phyloP scores from a whole-genome alignment of 2,113 vertebrate genomes.

The Circaetus gallicus region DNA sequence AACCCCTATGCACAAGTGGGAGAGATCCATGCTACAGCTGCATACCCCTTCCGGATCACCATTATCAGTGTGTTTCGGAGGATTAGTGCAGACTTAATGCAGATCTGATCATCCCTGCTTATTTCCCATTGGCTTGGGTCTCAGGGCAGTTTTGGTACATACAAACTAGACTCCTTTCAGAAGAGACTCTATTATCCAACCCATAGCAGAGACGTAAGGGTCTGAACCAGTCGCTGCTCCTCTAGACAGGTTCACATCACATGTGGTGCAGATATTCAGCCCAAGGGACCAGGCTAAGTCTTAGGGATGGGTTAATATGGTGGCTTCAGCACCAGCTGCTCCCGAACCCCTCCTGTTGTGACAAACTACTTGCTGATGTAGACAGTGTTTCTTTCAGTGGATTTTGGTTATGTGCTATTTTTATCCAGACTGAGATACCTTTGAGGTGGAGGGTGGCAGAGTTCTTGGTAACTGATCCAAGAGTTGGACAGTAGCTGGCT shows the following conservation, averaged over 20 bases:
- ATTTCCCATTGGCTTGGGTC: not conserved
- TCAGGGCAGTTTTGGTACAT: not conserved
- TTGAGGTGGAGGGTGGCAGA: not conserved
- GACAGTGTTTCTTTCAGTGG: not conserved
- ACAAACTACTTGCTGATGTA: not conserved
- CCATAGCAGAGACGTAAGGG: too few species aligned
- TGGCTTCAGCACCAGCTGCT: not conserved
- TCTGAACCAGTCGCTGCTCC: not conserved
- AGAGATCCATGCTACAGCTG: not conserved
- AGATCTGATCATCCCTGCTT: not conserved
- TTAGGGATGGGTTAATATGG: not conserved
- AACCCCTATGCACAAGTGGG: rapidly evolving
- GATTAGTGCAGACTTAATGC: not conserved
- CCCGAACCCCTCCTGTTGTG: not conserved
- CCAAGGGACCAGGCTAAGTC: not conserved
- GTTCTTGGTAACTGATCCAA: not conserved
- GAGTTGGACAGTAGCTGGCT: not conserved
- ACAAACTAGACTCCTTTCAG: not conserved
- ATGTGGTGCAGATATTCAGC: not conserved
- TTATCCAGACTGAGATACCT: not conserved
- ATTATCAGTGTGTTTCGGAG: not conserved
- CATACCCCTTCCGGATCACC: rapidly evolving
- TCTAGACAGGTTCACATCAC: not conserved
- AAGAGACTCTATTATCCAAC: not conserved
- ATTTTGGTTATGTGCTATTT: not conserved